Evolutionary conservation across 2,888 invertebrate genomes (phyloP).

Genomic region (Eustalomyia histrio): DNA sequence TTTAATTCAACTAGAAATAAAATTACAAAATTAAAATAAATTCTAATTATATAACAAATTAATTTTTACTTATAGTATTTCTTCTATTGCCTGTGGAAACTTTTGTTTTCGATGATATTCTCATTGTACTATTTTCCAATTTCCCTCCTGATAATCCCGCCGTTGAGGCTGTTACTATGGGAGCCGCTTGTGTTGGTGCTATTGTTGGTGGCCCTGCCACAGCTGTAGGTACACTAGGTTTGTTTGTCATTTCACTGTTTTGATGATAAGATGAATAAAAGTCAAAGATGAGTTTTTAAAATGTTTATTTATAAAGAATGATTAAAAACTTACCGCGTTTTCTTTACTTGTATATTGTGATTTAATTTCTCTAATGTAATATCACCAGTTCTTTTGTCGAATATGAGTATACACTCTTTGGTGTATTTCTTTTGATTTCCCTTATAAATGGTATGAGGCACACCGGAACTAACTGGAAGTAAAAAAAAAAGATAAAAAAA

Average conservation of each 20-base stretch:
- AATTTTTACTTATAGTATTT: conserved; percentile 77
- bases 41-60: background rate
- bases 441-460: conserved; percentile 95
- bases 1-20: conserved; percentile 79
- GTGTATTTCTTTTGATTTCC: conserved; percentile 93
- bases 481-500: conserved; percentile 13
- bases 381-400: conserved; percentile 94
- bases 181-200: conserved; percentile 41
- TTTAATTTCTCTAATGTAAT: conserved; percentile 95
- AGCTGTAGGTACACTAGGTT: conserved; percentile 71
- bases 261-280: background rate
- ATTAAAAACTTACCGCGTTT: conserved; percentile 85
- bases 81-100: conserved; percentile 82
- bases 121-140: conserved; percentile 82
- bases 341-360: conserved; percentile 95
- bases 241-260: conserved; percentile 76
- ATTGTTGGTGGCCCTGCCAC: conserved; percentile 58
- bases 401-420: conserved; percentile 96
- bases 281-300: background rate
- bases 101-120: conserved; percentile 82
- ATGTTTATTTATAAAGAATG: background rate
- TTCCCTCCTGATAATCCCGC: conserved; percentile 63
- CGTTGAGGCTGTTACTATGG: conserved; percentile 47
- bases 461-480: conserved; percentile 89
- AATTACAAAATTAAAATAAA: background rate